Evolutionary conservation across 2,888 invertebrate species (phyloP).

Genomic region (Stenurella melanura): DNA sequence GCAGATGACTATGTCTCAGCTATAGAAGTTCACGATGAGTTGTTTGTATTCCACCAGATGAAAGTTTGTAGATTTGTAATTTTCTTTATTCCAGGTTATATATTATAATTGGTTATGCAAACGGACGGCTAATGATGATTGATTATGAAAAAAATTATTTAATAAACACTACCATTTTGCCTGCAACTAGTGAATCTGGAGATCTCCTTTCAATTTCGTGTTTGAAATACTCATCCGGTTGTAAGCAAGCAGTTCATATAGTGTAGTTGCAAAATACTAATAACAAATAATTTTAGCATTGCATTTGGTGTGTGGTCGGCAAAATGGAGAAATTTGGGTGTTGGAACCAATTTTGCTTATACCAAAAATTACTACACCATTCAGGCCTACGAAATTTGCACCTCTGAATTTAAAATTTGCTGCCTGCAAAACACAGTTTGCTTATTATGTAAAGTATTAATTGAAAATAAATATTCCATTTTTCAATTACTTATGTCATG

Average conservation of each 20-base stretch:
- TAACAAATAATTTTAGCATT: conserved; percentile 70
- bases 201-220: conserved; percentile 63
- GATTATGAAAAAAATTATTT: conserved; percentile 70
- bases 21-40: conserved; percentile 75
- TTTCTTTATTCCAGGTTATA: conserved; percentile 70
- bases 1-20: conserved; percentile 71
- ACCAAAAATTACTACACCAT: conserved; percentile 73
- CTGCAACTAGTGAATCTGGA: conserved; percentile 47
- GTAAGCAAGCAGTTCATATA: conserved; percentile 66
- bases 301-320: conserved; percentile 77
- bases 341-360: conserved; percentile 77
- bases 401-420: conserved; percentile 77
- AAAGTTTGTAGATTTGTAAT: conserved; percentile 25
- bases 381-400: conserved; percentile 72
- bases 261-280: background rate
- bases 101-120: conserved; percentile 74
- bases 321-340: conserved; percentile 78
- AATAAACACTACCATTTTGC: conserved; percentile 50
- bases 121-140: conserved; percentile 73
- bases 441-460: conserved; percentile 74
- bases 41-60: conserved; percentile 68
- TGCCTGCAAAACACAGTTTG: conserved; percentile 75
- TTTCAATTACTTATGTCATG: too few relatives aligned
- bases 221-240: conserved; percentile 77
- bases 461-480: too few relatives aligned